Evolutionary conservation across 2,888 invertebrate species (phyloP).

Genomic region (Conchocele bisecta): DNA sequence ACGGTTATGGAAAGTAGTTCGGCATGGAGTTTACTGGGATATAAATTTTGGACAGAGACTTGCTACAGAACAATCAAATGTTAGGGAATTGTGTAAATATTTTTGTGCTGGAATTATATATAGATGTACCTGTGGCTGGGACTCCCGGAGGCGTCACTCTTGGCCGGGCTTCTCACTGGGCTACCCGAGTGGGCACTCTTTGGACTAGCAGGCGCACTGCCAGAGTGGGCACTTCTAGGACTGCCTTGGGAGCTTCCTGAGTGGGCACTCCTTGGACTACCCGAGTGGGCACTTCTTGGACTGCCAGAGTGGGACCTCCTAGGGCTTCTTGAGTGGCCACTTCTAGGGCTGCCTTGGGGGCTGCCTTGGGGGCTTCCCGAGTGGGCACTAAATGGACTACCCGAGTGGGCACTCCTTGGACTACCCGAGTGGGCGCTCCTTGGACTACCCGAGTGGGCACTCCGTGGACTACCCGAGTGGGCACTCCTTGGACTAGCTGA

Average conservation of each 20-base stretch:
- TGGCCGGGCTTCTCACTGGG: conserved; percentile 46
- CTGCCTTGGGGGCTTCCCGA: conserved; percentile 13
- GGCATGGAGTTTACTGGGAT: too few species aligned
- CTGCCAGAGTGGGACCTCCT: conserved; percentile 49
- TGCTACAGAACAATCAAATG: too few species aligned
- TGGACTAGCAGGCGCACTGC: conserved; percentile 43
- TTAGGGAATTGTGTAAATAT: too few species aligned
- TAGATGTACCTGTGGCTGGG: too few species aligned
- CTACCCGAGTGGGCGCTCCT: too few species aligned
- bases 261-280: conserved; percentile 39
- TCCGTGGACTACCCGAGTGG: conserved; percentile 18
- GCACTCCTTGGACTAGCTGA: conserved; percentile 52
- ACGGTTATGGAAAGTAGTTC: too few species aligned
- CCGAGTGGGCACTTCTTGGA: conserved; percentile 42
- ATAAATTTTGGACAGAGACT: too few species aligned
- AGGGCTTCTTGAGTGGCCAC: conserved; percentile 46
- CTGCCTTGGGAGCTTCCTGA: conserved; percentile 44
- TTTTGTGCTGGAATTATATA: too few species aligned
- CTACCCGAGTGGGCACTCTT: conserved; percentile 46
- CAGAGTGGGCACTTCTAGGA: conserved; percentile 39
- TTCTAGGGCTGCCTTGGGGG: conserved; percentile 4
- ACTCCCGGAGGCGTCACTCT: conserved; percentile 38
- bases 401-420: conserved; percentile 37
- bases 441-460: too few species aligned
- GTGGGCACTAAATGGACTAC: conserved; percentile 51